Evolutionary conservation across 2,113 vertebrate species (phyloP).

Genomic region (Coryphaenoides rupestris): DNA sequence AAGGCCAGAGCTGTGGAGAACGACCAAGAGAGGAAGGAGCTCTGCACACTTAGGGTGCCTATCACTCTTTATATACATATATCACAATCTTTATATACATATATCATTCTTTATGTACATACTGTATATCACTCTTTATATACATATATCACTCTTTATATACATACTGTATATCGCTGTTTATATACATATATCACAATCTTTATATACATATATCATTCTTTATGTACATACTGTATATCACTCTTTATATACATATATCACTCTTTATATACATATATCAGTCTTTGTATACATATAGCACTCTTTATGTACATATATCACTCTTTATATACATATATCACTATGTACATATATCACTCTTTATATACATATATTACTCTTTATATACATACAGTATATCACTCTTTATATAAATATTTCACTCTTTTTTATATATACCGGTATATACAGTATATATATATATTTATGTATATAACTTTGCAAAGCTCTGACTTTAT

Average conservation of each 20-base stretch:
- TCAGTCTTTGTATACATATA: neutral
- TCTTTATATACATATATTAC: neutral
- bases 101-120: neutral
- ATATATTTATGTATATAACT: neutral
- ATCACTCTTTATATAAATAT: neutral
- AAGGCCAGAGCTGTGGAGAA: conserved; percentile 70
- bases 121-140: neutral
- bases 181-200: no score
- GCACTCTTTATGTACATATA: neutral
- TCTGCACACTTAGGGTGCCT: conserved; percentile 62
- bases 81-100: neutral
- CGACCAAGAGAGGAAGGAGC: conserved; percentile 67
- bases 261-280: neutral
- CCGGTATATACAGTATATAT: neutral
- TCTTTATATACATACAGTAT: neutral
- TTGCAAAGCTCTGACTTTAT: neutral
- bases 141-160: neutral
- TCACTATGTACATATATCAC: neutral
- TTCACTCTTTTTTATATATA: neutral
- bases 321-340: neutral
- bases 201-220: no score
- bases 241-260: neutral
- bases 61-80: neutral
- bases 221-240: no score
- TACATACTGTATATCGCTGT: no score